Evolutionary conservation across 2,797 vertebrate species (phyloP).

Genomic region (Ctenosaura bakeri): DNA sequence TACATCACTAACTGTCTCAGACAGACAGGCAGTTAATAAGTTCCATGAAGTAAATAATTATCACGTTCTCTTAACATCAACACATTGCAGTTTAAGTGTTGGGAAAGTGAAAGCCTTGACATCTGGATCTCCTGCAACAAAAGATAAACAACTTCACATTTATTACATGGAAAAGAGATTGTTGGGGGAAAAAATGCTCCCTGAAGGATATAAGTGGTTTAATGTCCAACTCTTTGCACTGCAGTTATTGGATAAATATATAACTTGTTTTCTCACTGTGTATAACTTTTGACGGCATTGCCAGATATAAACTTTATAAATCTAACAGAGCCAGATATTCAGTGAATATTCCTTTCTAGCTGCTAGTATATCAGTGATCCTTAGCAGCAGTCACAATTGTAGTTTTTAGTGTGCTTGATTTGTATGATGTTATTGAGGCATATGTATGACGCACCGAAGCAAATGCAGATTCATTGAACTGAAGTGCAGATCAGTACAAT

Average conservation of each 20-base stretch:
- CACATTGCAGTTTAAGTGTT: not conserved
- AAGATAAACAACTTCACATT: conserved; percentile 2
- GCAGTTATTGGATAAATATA: not conserved
- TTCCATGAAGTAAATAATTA: not conserved
- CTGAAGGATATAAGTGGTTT: not conserved
- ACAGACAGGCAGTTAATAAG: not conserved
- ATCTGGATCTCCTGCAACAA: not conserved
- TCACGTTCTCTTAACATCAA: not conserved
- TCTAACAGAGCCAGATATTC: not conserved
- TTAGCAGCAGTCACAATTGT: not conserved
- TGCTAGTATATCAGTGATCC: not conserved
- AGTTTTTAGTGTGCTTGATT: not conserved
- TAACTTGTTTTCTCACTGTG: not conserved
- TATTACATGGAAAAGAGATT: not conserved
- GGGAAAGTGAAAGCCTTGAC: not conserved
- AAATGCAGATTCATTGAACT: not conserved
- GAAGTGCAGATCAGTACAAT: not conserved
- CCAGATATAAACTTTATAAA: not conserved
- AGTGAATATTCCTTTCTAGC: not conserved
- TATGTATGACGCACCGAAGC: not conserved
- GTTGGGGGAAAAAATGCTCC: not conserved
- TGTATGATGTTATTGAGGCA: not conserved
- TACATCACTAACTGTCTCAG: not conserved
- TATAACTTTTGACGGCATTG: not conserved
- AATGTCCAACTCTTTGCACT: not conserved